Evolutionary conservation across 2,797 vertebrate species (phyloP).

Genomic region (Aplochiton taeniatus): DNA sequence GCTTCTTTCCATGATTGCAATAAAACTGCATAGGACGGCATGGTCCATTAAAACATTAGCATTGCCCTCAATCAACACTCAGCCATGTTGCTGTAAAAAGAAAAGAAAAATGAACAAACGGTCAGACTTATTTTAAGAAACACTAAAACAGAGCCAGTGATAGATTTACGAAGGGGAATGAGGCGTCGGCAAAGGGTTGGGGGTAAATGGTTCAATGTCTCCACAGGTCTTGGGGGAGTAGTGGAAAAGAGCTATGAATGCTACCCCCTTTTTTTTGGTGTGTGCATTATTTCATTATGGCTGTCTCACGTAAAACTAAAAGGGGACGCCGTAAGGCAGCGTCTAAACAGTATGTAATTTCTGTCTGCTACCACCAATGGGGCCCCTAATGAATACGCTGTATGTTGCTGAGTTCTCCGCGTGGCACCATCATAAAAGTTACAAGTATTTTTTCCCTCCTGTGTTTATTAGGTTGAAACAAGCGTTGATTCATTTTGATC

Average conservation of each 20-base stretch:
- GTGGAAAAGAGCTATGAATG: conserved; percentile 36
- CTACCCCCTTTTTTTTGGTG: conserved; percentile 45
- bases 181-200: neutral
- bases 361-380: conserved; percentile 21
- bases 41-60: conserved; percentile 52
- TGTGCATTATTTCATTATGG: conserved; percentile 54
- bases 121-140: conserved; percentile 43
- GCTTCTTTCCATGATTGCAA: conserved; percentile 51
- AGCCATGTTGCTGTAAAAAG: conserved; percentile 35
- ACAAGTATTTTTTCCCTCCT: conserved; percentile 48
- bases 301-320: conserved; percentile 47
- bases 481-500: conserved; percentile 60
- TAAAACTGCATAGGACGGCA: conserved; percentile 47
- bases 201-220: conserved; percentile 48
- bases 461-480: conserved; percentile 48
- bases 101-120: conserved; percentile 39
- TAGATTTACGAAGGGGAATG: conserved; percentile 60
- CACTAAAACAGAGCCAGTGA: conserved; percentile 51
- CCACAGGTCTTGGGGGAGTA: conserved; percentile 30
- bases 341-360: conserved; percentile 53
- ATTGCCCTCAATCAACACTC: conserved; percentile 31
- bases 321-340: conserved; percentile 53
- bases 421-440: conserved; percentile 57
- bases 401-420: conserved; percentile 54
- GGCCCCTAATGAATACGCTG: conserved; percentile 54